These are phyloP conservation scores for Gymnobelideus leadbeateri DNA, from an alignment of 2,113 vertebrate genomes.

Conservation along the genomic window DNA sequence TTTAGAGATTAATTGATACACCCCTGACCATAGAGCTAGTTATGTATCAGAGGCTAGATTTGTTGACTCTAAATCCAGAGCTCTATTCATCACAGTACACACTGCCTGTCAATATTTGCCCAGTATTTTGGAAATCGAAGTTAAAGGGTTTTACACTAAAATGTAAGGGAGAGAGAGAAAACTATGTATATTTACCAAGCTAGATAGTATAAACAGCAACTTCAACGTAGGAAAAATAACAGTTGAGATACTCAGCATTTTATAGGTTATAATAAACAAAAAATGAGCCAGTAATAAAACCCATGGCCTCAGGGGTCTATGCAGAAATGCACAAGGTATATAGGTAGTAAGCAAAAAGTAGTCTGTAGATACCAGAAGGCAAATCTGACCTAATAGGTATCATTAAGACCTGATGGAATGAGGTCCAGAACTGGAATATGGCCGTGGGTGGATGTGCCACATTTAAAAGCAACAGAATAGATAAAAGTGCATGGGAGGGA, in stretches of 20 bases:
- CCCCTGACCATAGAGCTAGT: neutral
- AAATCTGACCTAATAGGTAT: neutral
- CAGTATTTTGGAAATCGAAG: neutral
- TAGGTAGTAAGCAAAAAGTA: neutral
- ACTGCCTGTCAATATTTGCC: neutral
- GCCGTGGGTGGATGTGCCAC: neutral
- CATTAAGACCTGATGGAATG: neutral
- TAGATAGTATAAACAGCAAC: neutral
- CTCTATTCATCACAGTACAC: neutral
- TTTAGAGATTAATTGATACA: neutral
- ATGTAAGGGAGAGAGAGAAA: neutral
- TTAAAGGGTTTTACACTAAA: neutral
- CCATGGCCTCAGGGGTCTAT: neutral
- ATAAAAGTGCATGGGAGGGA: neutral
- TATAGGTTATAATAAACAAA: neutral
- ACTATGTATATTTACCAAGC: neutral
- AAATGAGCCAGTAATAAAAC: neutral
- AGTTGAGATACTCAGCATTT: neutral
- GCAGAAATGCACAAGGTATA: neutral
- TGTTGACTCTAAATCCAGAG: neutral
- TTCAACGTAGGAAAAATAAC: neutral
- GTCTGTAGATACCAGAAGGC: neutral
- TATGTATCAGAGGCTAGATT: neutral
- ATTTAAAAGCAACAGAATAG: neutral
- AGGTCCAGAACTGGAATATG: neutral